These are phyloP conservation scores for Oophaga pumilio DNA, from an alignment of 2,113 vertebrate species.

Conservation along the genomic window DNA sequence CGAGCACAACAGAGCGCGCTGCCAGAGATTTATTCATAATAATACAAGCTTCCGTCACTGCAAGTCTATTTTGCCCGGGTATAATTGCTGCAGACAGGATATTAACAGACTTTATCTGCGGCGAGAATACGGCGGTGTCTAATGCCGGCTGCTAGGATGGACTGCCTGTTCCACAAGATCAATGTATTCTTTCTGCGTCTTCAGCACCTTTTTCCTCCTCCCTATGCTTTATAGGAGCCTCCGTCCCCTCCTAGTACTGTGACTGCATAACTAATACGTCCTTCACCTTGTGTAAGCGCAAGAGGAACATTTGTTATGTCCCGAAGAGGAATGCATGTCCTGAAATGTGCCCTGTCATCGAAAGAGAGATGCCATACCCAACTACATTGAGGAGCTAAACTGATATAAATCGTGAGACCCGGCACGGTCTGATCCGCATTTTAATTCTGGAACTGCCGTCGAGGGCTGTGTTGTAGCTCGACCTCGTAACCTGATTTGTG, in stretches of 20 bases:
- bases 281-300: conserved; percentile 52
- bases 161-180: conserved; percentile 14
- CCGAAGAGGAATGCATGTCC: conserved; percentile 28
- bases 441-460: background rate
- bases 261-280: conserved; percentile 52
- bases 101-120: conserved; percentile 42
- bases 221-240: conserved; percentile 16
- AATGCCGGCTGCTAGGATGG: conserved; percentile 6
- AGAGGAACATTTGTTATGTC: conserved; percentile 53
- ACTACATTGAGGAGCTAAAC: conserved; percentile 12
- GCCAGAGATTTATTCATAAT: conserved; percentile 32
- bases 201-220: conserved; percentile 43
- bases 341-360: conserved; percentile 52
- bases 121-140: conserved; percentile 19
- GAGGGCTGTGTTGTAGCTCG: background rate
- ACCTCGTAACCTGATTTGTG: background rate
- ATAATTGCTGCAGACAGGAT: conserved; percentile 52
- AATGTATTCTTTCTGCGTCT: conserved; percentile 32
- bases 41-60: conserved; percentile 27
- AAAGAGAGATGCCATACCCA: conserved; percentile 41
- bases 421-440: conserved; percentile 32
- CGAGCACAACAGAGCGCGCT: conserved; percentile 19
- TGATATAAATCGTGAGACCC: conserved; percentile 45
- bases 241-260: conserved; percentile 5
- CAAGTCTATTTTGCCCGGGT: conserved; percentile 2